These are phyloP conservation scores for Hesperia comma DNA, from an alignment of 2,888 invertebrate species.

Conservation along the genomic window DNA sequence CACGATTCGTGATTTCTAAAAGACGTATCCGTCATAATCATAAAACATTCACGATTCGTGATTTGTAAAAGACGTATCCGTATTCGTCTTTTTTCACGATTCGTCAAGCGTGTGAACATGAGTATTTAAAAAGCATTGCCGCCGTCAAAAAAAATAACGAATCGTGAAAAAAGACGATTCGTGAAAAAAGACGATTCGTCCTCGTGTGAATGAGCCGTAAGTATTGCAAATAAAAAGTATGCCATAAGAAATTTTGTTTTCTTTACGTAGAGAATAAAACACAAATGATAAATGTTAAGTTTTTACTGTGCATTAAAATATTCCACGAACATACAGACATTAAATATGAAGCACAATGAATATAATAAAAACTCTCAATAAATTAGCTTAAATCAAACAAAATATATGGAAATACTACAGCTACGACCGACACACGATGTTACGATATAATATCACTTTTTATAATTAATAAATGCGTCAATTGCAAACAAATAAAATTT, in stretches of 20 bases:
- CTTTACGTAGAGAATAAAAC: conserved; percentile 34
- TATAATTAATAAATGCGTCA: conserved; percentile 69
- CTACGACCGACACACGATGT: conserved; percentile 36
- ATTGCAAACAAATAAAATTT: conserved; percentile 48
- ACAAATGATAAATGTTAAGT: conserved; percentile 56
- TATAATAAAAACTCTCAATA: conserved; percentile 47
- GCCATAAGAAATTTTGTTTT: not conserved
- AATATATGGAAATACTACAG: conserved; percentile 25
- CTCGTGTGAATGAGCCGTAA: no score
- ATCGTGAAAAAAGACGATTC: no score
- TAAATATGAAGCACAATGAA: conserved; percentile 51
- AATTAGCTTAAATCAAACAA: conserved; percentile 55
- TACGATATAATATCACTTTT: conserved; percentile 56
- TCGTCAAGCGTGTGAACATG: no score
- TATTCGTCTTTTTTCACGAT: no score
- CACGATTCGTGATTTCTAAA: no score
- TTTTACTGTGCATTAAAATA: conserved; percentile 70
- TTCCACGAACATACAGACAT: conserved; percentile 51
- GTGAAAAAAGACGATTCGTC: no score
- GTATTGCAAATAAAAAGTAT: not conserved
- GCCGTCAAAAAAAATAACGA: no score
- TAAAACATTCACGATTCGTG: no score
- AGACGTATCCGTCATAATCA: no score
- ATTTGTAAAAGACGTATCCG: no score
- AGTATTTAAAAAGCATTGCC: no score